Evolutionary conservation across 2,888 invertebrate genomes (phyloP).

Genomic region (Neocrepidodera transversa): DNA sequence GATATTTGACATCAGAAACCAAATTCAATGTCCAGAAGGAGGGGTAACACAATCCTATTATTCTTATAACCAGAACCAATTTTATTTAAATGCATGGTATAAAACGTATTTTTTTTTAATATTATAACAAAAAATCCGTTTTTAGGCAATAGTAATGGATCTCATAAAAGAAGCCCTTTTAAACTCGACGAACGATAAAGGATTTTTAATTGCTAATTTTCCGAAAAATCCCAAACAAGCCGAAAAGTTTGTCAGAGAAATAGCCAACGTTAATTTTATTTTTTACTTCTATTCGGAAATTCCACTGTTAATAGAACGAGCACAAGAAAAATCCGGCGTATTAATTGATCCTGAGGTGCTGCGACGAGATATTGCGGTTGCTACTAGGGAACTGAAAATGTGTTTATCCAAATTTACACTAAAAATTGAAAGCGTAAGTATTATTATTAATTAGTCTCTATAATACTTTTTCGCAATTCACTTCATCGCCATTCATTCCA

Average conservation of each 20-base stretch:
- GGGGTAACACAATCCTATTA: too few species aligned
- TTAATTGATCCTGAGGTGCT: constrained; percentile 36
- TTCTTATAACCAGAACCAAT: too few species aligned
- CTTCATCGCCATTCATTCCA: background rate
- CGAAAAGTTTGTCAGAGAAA: constrained; percentile 52
- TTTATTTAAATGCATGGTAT: too few species aligned
- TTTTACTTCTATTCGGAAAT: constrained; percentile 50
- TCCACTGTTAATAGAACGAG: constrained; percentile 42
- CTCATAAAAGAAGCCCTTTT: constrained; percentile 67
- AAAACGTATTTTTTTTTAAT: too few species aligned
- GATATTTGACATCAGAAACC: too few species aligned
- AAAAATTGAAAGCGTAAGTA: constrained; percentile 39
- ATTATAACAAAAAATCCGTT: too few species aligned
- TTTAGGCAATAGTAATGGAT: constrained; percentile 64
- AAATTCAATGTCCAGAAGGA: too few species aligned
- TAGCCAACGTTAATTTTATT: constrained; percentile 52
- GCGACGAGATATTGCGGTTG: constrained; percentile 40
- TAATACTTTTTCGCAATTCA: too few species aligned
- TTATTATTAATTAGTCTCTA: too few species aligned
- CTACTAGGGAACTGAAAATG: constrained; percentile 48
- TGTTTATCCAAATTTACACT: constrained; percentile 33
- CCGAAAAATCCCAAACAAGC: constrained; percentile 63
- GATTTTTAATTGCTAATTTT: constrained; percentile 66
- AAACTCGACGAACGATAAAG: constrained; percentile 59
- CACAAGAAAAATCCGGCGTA: constrained; percentile 30